phyloP scores from a whole-genome alignment of 2,888 invertebrate genomes.

The Drosophila eohydei region DNA sequence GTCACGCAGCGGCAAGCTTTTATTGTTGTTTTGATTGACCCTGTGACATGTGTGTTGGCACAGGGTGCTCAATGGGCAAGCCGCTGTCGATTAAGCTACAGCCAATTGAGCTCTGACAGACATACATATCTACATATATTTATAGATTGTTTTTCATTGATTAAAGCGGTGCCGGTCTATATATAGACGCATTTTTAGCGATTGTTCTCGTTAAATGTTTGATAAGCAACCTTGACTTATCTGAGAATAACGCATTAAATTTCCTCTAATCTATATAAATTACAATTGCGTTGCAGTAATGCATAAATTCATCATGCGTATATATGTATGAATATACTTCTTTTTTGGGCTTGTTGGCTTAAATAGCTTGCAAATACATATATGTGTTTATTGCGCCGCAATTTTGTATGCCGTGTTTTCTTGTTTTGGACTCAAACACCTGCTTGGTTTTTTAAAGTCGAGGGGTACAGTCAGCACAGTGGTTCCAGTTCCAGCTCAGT shows the following conservation, averaged over 20 bases:
- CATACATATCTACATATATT: not conserved
- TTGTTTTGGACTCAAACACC: slow-evolving; percentile 42
- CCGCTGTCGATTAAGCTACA: slow-evolving; percentile 39
- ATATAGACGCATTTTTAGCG: slow-evolving; percentile 28
- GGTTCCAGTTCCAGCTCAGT: not conserved
- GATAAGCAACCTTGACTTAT: slow-evolving; percentile 60
- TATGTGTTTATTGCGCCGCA: slow-evolving; percentile 57
- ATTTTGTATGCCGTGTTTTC: slow-evolving; percentile 31
- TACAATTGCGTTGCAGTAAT: slow-evolving; percentile 27
- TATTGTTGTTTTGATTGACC: slow-evolving; percentile 44
- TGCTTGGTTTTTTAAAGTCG: slow-evolving; percentile 24
- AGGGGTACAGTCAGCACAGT: slow-evolving; percentile 30
- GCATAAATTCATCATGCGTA: slow-evolving; percentile 45
- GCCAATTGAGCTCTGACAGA: slow-evolving; percentile 43
- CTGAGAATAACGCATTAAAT: slow-evolving; percentile 4
- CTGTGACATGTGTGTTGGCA: slow-evolving; percentile 51
- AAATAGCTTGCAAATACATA: slow-evolving; percentile 17
- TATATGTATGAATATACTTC: slow-evolving; percentile 13
- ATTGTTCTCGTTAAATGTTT: slow-evolving; percentile 19
- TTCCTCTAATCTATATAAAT: slow-evolving; percentile 29
- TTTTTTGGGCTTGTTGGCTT: slow-evolving; percentile 30
- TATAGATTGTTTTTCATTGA: slow-evolving; percentile 37
- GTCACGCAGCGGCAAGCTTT: slow-evolving; percentile 37
- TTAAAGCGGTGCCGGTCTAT: slow-evolving; percentile 47
- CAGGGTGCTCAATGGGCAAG: slow-evolving; percentile 44